Evolutionary conservation across 2,888 invertebrate species (phyloP), one percentile per base, ranked within the genome.

Genomic region (Leptinotarsa juncta): DNA sequence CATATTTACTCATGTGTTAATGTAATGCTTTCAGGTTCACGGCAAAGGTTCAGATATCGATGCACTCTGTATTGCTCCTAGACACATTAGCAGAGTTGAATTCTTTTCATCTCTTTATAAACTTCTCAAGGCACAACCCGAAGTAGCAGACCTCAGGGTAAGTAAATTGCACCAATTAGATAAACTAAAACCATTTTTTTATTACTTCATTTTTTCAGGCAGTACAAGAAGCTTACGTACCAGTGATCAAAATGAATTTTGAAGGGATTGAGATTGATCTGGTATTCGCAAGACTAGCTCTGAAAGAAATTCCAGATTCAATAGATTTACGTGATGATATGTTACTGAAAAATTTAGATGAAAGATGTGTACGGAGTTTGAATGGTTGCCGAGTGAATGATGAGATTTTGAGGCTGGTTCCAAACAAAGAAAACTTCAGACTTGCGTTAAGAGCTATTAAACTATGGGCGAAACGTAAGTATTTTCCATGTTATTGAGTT

Each of bases 361-460:
- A 94, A 86, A 97, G 97, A 85, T 98, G 98, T 89, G 98, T 99
- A 3, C 91, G 99, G 60, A 98, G 98, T 84, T 91, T 99, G 67
- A 99, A 99, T 89, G 99, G 99, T 49, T 99, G 98, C 86, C 92
- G 99, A 74, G 99, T 99, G 0, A 99, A 99, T 0, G 99, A 99
- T 88, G 98, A 99, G 90, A 99, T 99, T 80, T 89, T 99, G 51
- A 93, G 96, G 65, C 90, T 98, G 68, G 99, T 99, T 83, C 99
- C 99, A 32, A 94, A 98, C 85, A 95, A 96, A 82, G 95, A 97
- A 86, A 95, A 95, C 89, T 99, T 99, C 89, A 91, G 98, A 75
- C 91, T 98, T 81, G 96, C 99, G 5, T 90, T 99, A 72, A 90
- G 99, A 78, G 95, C 98, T 57, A 97, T 99, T 82, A 99, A 99